A percentile compares a stretch with the other conserved stretches of the same genome.
These are phyloP conservation scores for Danio choprae DNA, from an alignment of 2,797 vertebrate genomes.

Conservation along the genomic window DNA sequence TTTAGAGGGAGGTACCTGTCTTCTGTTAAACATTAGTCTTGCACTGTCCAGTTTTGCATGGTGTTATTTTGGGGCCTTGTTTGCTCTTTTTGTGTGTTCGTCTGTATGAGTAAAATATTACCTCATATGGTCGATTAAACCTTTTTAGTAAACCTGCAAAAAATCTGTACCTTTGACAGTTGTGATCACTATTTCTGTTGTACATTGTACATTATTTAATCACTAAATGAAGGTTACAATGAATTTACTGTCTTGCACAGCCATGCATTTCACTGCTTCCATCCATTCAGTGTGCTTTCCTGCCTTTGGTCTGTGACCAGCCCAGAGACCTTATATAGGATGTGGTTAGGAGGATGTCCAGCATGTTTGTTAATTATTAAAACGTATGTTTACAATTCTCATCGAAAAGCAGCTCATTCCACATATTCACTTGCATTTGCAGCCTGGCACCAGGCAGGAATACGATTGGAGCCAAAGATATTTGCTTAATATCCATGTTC, in stretches of 20 bases:
- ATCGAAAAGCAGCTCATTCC: not conserved
- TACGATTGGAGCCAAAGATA: not conserved
- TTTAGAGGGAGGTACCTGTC: constrained; percentile 4
- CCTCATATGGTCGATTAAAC: not conserved
- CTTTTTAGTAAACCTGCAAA: not conserved
- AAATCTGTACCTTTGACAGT: not conserved
- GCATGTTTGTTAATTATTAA: not conserved
- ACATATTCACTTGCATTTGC: not conserved
- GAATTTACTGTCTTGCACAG: not conserved
- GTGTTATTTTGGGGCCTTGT: not conserved
- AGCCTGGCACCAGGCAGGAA: not conserved
- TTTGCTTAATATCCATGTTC: not conserved
- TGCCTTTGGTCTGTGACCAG: not conserved
- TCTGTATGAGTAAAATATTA: constrained; percentile 12
- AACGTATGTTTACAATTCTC: too few relatives aligned
- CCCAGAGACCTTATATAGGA: not conserved
- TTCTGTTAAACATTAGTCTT: constrained; percentile 14
- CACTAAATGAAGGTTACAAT: not conserved
- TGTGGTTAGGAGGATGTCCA: not conserved
- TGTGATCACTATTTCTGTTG: not conserved
- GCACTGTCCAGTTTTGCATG: not conserved
- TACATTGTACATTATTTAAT: not conserved
- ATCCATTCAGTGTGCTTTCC: not conserved
- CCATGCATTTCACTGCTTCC: not conserved
- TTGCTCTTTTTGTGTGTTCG: constrained; percentile 11